Evolutionary conservation across 2,888 invertebrate genomes (phyloP).

Genomic region (Prenolepis imparis): DNA sequence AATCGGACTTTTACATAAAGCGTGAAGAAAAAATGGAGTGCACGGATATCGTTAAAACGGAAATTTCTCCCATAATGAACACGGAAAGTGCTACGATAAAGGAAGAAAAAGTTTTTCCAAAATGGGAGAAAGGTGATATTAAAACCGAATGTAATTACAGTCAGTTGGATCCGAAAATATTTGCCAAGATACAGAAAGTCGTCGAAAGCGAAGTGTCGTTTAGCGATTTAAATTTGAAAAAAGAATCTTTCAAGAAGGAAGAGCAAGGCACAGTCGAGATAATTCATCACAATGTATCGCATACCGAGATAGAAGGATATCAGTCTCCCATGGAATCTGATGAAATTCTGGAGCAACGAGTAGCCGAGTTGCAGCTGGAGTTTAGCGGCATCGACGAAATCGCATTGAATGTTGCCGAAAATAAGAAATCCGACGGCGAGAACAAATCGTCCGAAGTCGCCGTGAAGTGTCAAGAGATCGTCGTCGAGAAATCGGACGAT

Average conservation of each 20-base stretch:
- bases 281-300: constrained; percentile 81
- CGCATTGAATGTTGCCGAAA: constrained; percentile 70
- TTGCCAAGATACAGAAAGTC: constrained; percentile 42
- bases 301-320: constrained; percentile 85
- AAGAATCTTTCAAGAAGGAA: constrained; percentile 26
- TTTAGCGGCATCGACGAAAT: constrained; percentile 81
- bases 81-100: constrained; percentile 52
- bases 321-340: constrained; percentile 86
- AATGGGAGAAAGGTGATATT: constrained; percentile 35
- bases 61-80: constrained; percentile 38
- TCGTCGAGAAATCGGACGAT: constrained; percentile 74
- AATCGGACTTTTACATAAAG: constrained; percentile 51
- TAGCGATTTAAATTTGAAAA: constrained; percentile 24
- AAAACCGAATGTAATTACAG: constrained; percentile 48
- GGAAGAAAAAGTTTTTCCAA: constrained; percentile 61
- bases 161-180: constrained; percentile 48
- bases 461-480: constrained; percentile 71
- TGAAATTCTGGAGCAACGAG: constrained; percentile 85
- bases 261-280: constrained; percentile 85
- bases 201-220: constrained; percentile 22
- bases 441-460: constrained; percentile 25
- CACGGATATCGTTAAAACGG: constrained; percentile 31
- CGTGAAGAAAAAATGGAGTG: constrained; percentile 46
- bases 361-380: constrained; percentile 86
- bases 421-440: constrained; percentile 75